A percentile compares a stretch with the other conserved stretches of the same genome.
Conservation (phyloP, 2,113 vertebrate genomes). For the Tragelaphus scriptus region DNA sequence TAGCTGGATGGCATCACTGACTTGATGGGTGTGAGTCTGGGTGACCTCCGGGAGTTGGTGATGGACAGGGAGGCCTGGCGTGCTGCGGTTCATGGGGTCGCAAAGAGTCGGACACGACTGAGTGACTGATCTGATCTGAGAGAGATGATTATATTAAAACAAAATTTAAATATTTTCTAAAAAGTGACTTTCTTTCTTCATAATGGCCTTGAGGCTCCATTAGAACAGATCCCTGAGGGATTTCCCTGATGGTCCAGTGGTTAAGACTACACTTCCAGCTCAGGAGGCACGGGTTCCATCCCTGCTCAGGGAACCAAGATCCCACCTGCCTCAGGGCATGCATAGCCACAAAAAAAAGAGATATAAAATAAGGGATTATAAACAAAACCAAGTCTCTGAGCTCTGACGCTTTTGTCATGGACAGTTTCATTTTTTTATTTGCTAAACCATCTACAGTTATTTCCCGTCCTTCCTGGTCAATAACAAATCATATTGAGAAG, state of each 20-base stretch:
- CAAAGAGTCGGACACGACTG: too few species aligned
- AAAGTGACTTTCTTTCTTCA: not conserved
- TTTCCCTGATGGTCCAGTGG: not conserved
- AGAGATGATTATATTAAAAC: not conserved
- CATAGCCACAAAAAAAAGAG: not conserved
- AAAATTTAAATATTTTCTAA: constrained; percentile 23
- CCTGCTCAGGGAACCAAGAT: not conserved
- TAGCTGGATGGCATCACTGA: too few species aligned
- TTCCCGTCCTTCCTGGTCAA: constrained; percentile 39
- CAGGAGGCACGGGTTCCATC: not conserved
- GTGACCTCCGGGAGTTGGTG: too few species aligned
- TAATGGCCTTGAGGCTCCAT: not conserved
- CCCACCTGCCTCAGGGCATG: not conserved
- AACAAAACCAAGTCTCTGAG: not conserved
- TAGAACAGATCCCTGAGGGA: not conserved
- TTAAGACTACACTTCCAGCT: not conserved
- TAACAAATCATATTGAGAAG: constrained; percentile 56
- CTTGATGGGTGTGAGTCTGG: too few species aligned
- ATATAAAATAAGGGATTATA: not conserved
- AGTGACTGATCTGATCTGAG: too few species aligned
- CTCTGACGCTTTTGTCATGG: constrained; percentile 9
- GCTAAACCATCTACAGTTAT: constrained; percentile 40
- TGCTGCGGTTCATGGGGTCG: too few species aligned
- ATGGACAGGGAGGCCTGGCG: too few species aligned
- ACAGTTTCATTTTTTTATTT: constrained; percentile 40